Evolutionary conservation across 2,113 vertebrate genomes (phyloP), one percentile per base, ranked within the genome.

Genomic region (Cygnus buccinator): DNA sequence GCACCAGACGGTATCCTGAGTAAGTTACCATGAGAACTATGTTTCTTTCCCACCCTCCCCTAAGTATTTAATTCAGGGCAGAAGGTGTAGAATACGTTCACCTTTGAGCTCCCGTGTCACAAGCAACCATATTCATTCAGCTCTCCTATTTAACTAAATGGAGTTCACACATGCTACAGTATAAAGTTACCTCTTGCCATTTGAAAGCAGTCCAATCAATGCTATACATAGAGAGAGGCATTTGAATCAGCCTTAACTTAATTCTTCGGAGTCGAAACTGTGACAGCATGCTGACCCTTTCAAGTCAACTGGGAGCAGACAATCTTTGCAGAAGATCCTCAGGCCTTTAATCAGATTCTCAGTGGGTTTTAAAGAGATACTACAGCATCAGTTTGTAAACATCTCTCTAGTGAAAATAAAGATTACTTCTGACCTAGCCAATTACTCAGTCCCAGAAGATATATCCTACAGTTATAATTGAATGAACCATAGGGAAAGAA

Each of bases 321-420:
- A 96, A 91, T 96, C 96, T 95, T 96, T 95, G 88, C 93, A 95
- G 96, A 96, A 96, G 87, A 97, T 96, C 95, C 94, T 97, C 91
- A 92, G 87, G 96, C 93, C 94, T 95, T 95, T 97, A 97, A 97
- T 97, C 94, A 96, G 94, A 97, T 96, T 97, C 96, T 96, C 95
- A 96, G 90, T 96, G 93, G 96, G 96, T 96, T 97, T 95, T 96
- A 95, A 94, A 96, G 94, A 95, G 94, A 95, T 95, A 95, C 96
- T 91, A 93, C 94, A 93, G 80, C 93, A 96, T 59, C 95, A 95
- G 93, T 96, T 97, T 97, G 96, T 96, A 97, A 97, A 97, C 95
- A 94, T 94, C 88, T 93, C 95, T 95, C 92, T 62, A 90, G 97
- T 93, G 94, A 93, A 97, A 97, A 97, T 93, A 93, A 96, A 97